Evolutionary conservation across 2,113 vertebrate genomes (phyloP), one percentile per base, ranked within the genome.

Genomic region (Butorides virescens): DNA sequence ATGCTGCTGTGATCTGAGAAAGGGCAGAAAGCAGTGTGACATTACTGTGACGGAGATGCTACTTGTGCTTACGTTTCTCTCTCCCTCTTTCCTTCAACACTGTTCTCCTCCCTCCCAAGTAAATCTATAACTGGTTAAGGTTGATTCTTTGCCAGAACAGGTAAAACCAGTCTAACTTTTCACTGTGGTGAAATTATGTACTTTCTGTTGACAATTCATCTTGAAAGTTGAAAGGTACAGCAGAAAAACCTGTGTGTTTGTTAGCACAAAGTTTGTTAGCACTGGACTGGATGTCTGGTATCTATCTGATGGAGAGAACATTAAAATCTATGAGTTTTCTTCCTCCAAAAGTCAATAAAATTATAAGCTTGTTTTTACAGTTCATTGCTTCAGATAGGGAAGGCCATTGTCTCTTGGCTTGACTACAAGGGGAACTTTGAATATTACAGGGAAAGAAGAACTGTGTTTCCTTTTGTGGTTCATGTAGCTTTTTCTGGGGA

Each of bases 121-220:
- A 76, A 83, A 56, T 66, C 44, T 47, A 8, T 56, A 56, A 68
- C 37, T 87, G 36, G 34, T 55, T 84, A 89, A 81, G 44, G 21
- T 52, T 81, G 3, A 14, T 78, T 37, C 86, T 86, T 89, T 92
- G 25, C 29, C 56, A 78, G 91, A 96, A 93, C 80, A 91, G 53
- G 89, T 92, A 92, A 93, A 97, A 95, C 91, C 79, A 80, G 88
- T 79, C 59, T 74, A 59, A 19, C 23, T 80, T 91, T 95, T 36
- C 67, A 39, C n/a, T 88, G 63, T 79, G 53, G 81, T 95, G 85
- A 96, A 96, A 94, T 86, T 58, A 34, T 50, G 8, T 42, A 47
- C 25, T 86, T 95, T 95, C 42, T 82, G 52, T 81, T 27, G 13
- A 46, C 58, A 78, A 37, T 65, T 91, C 39, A 34, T 62, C 49